Evolutionary conservation across 2,113 vertebrate genomes (phyloP).

Genomic region (Galeopterus variegatus): DNA sequence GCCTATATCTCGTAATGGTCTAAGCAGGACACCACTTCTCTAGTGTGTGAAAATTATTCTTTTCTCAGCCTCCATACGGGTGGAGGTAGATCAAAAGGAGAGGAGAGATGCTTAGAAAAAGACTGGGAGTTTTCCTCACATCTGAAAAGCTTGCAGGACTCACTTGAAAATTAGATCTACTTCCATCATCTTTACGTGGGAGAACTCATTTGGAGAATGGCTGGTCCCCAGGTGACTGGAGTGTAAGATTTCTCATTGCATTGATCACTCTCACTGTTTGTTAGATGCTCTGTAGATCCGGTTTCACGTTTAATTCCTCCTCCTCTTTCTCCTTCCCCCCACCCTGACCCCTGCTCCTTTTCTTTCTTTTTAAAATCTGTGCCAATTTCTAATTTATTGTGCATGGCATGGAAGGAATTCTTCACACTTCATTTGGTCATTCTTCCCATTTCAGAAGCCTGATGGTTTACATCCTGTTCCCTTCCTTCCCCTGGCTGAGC

Average conservation of each 20-base stretch:
- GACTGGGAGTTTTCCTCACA: neutral
- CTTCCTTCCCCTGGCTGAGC: neutral
- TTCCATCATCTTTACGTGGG: neutral
- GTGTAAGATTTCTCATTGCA: neutral
- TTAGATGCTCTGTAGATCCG: neutral
- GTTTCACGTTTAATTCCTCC: neutral
- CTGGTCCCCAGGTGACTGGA: neutral
- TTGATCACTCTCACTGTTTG: neutral
- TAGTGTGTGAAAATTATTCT: neutral
- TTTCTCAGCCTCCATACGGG: neutral
- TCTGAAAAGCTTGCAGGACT: neutral
- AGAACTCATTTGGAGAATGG: neutral
- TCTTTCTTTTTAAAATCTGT: neutral
- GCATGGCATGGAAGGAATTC: slow-evolving; percentile 38
- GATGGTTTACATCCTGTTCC: neutral
- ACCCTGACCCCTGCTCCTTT: neutral
- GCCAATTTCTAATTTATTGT: slow-evolving; percentile 14
- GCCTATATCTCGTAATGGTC: no score
- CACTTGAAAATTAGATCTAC: neutral
- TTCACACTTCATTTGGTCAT: slow-evolving; percentile 4
- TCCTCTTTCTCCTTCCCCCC: neutral
- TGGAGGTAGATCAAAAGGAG: neutral
- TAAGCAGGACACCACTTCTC: neutral
- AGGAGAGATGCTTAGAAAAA: neutral
- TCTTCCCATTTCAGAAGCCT: neutral